Evolutionary conservation across 2,797 vertebrate genomes (phyloP).

Genomic region (Smutsia gigantea): DNA sequence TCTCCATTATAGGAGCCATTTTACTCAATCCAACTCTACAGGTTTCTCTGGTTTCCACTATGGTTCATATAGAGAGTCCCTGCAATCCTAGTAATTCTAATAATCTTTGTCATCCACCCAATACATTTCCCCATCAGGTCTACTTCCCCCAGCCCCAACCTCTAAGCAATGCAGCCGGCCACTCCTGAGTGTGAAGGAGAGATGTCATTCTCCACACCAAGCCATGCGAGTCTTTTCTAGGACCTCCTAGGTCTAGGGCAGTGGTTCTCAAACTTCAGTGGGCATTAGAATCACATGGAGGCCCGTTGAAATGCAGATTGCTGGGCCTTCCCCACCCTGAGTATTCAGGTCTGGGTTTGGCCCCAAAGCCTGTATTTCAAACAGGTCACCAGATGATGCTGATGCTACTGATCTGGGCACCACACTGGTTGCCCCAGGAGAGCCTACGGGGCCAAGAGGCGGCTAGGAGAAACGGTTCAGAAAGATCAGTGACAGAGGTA

Average conservation of each 20-base stretch:
- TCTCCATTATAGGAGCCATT: not conserved
- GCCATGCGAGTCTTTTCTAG: not conserved
- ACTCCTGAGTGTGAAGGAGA: not conserved
- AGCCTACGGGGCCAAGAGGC: not conserved
- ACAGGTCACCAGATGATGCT: not conserved
- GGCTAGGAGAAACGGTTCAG: not conserved
- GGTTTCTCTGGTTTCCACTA: not conserved
- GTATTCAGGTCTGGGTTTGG: not conserved
- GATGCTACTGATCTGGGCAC: not conserved
- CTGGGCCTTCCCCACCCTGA: not conserved
- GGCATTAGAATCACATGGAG: not conserved
- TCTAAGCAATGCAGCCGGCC: not conserved
- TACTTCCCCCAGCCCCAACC: not conserved
- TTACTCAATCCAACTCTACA: not conserved
- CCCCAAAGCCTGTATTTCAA: not conserved
- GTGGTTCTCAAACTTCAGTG: not conserved
- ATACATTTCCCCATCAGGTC: not conserved
- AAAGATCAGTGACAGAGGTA: not conserved
- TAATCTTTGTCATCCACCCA: not conserved
- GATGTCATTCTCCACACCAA: not conserved
- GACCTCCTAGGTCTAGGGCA: not conserved
- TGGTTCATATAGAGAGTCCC: not conserved
- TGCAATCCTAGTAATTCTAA: not conserved
- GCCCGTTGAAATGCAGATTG: not conserved
- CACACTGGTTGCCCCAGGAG: not conserved